Percentiles rank a stretch among this genome's conserved stretches.
These are phyloP conservation scores for Oceanodroma leucorhoa DNA, from an alignment of 2,797 vertebrate species.

Conservation along the genomic window DNA sequence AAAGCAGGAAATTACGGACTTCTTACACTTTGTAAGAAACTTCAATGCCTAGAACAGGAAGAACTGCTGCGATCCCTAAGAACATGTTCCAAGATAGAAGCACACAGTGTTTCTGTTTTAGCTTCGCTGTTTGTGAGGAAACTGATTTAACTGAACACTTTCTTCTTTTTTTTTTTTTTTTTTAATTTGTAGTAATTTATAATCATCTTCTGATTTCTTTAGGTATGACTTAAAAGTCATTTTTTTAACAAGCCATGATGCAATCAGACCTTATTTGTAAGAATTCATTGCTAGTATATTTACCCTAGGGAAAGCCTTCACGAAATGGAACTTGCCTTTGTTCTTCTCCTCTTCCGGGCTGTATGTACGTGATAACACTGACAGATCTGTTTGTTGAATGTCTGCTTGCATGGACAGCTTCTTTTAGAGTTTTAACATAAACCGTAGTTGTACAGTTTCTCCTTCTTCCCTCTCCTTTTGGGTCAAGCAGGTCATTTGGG, in stretches of 20 bases:
- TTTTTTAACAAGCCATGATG: neutral
- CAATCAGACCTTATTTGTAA: neutral
- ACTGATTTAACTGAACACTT: neutral
- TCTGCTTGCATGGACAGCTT: neutral
- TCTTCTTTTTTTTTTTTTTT: neutral
- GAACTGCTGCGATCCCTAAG: neutral
- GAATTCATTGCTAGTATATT: neutral
- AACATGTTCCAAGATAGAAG: neutral
- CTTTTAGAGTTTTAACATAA: neutral
- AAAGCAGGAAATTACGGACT: neutral
- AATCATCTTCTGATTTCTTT: neutral
- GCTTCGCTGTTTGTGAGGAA: neutral
- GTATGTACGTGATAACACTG: fast-evolving
- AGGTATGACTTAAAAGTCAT: fast-evolving
- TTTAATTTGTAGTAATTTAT: neutral
- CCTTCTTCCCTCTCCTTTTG: no score
- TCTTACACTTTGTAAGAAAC: neutral
- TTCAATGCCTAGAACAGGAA: neutral
- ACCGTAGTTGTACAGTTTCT: neutral
- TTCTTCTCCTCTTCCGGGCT: neutral
- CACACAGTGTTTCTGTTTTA: neutral
- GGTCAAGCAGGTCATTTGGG: neutral
- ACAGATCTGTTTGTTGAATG: neutral
- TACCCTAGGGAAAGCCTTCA: neutral
- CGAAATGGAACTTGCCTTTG: neutral